A percentile compares a stretch with the other conserved stretches of the same genome.
Evolutionary conservation across 2,888 invertebrate species (phyloP).

Genomic region (Choreutis nemorana): DNA sequence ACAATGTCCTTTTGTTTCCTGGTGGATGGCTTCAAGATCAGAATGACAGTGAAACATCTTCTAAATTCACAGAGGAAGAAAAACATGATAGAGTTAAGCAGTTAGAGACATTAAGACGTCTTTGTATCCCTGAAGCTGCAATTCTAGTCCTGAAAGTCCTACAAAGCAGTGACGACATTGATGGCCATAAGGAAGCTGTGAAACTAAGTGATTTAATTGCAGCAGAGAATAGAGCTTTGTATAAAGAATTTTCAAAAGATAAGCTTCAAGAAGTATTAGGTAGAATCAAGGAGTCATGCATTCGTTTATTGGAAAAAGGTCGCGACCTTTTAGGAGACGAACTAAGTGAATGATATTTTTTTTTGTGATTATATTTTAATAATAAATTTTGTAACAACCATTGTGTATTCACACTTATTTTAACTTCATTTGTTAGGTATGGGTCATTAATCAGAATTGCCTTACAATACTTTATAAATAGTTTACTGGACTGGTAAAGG

Average conservation of each 20-base stretch:
- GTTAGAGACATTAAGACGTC: conserved; percentile 75
- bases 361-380: conserved; percentile 6
- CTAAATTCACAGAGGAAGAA: conserved; percentile 49
- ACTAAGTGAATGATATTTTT: conserved; percentile 28
- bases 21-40: conserved; percentile 90
- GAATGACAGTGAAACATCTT: conserved; percentile 54
- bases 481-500: conserved; percentile 48
- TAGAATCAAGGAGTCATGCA: conserved; percentile 80
- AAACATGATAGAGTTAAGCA: conserved; percentile 70
- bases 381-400: conserved; percentile 1
- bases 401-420: not conserved
- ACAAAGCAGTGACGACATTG: conserved; percentile 76
- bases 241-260: conserved; percentile 81
- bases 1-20: conserved; percentile 88
- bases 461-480: too few species aligned
- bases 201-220: conserved; percentile 83
- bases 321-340: conserved; percentile 86
- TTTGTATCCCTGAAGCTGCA: conserved; percentile 86
- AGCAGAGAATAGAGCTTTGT: conserved; percentile 79
- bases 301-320: conserved; percentile 76
- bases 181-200: conserved; percentile 73
- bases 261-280: conserved; percentile 79
- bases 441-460: not conserved
- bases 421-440: not conserved
- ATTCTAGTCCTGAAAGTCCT: conserved; percentile 82